phyloP scores from a whole-genome alignment of 2,797 vertebrate species.

The Tapirus indicus region DNA sequence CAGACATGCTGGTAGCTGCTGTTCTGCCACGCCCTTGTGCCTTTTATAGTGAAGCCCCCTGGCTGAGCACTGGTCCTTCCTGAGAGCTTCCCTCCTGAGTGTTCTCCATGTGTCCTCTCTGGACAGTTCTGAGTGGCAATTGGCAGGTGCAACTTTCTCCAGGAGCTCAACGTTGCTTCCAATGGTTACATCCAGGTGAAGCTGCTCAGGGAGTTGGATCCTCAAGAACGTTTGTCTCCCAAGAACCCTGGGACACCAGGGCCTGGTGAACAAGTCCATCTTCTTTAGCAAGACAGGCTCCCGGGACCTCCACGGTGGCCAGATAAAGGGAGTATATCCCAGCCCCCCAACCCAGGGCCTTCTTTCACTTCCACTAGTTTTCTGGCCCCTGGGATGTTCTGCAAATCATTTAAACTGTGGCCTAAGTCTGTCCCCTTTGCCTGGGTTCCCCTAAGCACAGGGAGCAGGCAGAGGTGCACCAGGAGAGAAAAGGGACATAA shows the following conservation, averaged over 20 bases:
- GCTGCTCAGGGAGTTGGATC: neutral
- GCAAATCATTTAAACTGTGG: fast-evolving
- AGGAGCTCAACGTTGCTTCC: neutral
- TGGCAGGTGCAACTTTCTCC: neutral
- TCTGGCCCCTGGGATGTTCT: neutral
- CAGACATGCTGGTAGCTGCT: fast-evolving
- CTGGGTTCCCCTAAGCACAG: neutral
- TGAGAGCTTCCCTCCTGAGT: neutral
- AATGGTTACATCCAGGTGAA: neutral
- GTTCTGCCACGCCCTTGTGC: neutral
- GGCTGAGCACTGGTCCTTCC: fast-evolving
- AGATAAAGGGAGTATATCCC: fast-evolving
- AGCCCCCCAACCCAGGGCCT: too few species aligned
- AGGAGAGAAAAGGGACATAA: neutral
- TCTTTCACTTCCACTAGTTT: fast-evolving
- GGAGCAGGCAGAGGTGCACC: neutral
- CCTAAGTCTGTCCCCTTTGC: fast-evolving
- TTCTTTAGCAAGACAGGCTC: neutral
- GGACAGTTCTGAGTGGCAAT: neutral
- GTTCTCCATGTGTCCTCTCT: fast-evolving
- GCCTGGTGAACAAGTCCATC: fast-evolving
- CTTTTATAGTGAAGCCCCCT: neutral
- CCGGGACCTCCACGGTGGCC: neutral
- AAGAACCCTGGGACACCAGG: neutral
- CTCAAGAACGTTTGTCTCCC: neutral